Conservation (phyloP, 2,113 vertebrate genomes). For the Anolis sagrei region DNA sequence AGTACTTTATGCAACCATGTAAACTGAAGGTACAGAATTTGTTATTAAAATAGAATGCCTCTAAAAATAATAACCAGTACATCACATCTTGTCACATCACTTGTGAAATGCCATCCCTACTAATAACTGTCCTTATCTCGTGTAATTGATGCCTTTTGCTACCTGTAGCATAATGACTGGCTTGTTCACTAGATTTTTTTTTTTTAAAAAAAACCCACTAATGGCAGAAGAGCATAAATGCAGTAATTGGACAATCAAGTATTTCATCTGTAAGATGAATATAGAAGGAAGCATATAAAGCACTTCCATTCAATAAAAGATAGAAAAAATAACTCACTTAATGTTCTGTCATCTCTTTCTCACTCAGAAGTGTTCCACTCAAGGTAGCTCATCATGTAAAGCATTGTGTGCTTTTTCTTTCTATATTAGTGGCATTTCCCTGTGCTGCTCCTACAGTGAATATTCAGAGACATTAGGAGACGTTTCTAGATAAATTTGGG, state of each 20-base stretch:
- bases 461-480: background rate
- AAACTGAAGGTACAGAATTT: background rate
- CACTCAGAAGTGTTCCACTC: conserved; percentile 1
- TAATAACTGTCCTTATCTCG: conserved; percentile 8
- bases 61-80: background rate
- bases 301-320: conserved; percentile 1
- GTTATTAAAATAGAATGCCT: background rate
- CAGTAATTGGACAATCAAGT: conserved; percentile 27
- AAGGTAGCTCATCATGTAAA: background rate
- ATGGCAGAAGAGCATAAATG: background rate
- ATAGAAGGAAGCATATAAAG: background rate
- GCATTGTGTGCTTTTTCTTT: background rate
- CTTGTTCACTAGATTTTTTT: background rate
- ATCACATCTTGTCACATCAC: conserved; percentile 12
- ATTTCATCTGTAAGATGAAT: conserved; percentile 18
- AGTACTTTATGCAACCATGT: background rate
- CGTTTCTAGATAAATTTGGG: background rate
- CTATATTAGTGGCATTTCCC: background rate
- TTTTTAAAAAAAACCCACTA: no score
- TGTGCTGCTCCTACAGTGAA: background rate
- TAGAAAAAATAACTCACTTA: background rate
- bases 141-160: conserved; percentile 2
- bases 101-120: background rate
- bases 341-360: background rate
- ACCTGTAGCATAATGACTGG: background rate